Percentiles rank a stretch among this genome's conserved stretches.
Conservation (phyloP, 2,113 vertebrate species). For the Casuarius casuarius region DNA sequence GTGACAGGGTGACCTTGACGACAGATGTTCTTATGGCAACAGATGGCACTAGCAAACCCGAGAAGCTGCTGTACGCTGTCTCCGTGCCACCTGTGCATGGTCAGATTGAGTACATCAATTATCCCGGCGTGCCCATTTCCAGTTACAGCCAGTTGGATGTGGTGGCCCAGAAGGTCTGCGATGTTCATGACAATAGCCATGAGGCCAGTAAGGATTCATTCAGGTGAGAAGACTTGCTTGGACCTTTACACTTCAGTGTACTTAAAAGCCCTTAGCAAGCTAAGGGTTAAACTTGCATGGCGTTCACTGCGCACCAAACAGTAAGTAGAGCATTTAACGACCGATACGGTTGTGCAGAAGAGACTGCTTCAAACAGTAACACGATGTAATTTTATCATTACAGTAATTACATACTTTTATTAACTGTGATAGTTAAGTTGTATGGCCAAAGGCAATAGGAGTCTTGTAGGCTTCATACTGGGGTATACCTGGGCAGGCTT, state of each 20-base stretch:
- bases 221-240: conserved; percentile 79
- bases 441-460: not conserved
- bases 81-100: conserved; percentile 86
- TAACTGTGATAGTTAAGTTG: conserved; percentile 18
- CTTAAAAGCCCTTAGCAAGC: not conserved
- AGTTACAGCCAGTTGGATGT: conserved; percentile 91
- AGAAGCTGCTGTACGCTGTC: conserved; percentile 89
- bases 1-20: conserved; percentile 91
- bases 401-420: conserved; percentile 5
- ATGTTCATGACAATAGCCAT: conserved; percentile 86
- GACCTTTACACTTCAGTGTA: not conserved
- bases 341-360: not conserved
- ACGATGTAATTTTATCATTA: not conserved
- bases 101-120: conserved; percentile 88
- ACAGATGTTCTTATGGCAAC: conserved; percentile 92
- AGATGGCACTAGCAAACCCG: conserved; percentile 87
- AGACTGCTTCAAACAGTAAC: not conserved
- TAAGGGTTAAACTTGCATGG: conserved; percentile 35
- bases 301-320: not conserved
- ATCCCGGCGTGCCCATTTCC: conserved; percentile 81
- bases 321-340: not conserved
- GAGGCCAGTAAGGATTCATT: conserved; percentile 76
- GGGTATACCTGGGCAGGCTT: conserved; percentile 20
- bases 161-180: conserved; percentile 85
- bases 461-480: not conserved